These are phyloP conservation scores for Bombus waltoni DNA, from an alignment of 1,140 invertebrate species.

Conservation along the genomic window DNA sequence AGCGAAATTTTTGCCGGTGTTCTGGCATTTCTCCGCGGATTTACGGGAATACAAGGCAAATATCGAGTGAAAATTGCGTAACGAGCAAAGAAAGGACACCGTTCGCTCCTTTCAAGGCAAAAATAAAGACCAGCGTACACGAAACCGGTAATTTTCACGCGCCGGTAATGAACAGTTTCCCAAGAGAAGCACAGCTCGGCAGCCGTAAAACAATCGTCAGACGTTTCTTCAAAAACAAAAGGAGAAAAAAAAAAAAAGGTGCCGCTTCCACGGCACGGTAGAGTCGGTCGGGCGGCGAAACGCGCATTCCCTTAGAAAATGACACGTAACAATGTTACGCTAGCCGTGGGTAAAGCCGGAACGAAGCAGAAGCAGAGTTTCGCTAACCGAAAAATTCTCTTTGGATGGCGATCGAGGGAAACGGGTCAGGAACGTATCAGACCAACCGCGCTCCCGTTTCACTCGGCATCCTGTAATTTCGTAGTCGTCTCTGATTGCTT, in stretches of 20 bases:
- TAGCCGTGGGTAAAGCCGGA: neutral
- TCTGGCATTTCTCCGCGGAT: neutral
- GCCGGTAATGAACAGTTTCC: conserved; percentile 20
- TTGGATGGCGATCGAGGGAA: conserved; percentile 17
- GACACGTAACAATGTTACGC: conserved; percentile 29
- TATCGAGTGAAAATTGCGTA: neutral
- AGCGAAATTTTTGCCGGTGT: too few relatives aligned
- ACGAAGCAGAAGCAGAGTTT: neutral
- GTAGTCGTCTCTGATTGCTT: conserved; percentile 52
- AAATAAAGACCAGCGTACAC: neutral
- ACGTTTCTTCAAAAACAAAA: neutral
- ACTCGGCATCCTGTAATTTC: conserved; percentile 60
- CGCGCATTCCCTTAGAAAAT: conserved; percentile 15
- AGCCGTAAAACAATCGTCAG: conserved; percentile 10
- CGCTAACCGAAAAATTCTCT: conserved; percentile 9
- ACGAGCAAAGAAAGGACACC: neutral
- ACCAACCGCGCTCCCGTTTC: conserved; percentile 44
- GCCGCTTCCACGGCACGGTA: too few relatives aligned
- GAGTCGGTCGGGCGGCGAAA: neutral
- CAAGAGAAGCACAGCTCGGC: neutral
- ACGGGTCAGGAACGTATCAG: conserved; percentile 50
- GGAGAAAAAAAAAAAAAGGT: neutral
- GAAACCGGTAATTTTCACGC: conserved; percentile 18
- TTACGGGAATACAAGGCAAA: neutral
- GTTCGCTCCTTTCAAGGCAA: neutral